Evolutionary conservation across 2,113 vertebrate genomes (phyloP).

Genomic region (Eidolon helvum): DNA sequence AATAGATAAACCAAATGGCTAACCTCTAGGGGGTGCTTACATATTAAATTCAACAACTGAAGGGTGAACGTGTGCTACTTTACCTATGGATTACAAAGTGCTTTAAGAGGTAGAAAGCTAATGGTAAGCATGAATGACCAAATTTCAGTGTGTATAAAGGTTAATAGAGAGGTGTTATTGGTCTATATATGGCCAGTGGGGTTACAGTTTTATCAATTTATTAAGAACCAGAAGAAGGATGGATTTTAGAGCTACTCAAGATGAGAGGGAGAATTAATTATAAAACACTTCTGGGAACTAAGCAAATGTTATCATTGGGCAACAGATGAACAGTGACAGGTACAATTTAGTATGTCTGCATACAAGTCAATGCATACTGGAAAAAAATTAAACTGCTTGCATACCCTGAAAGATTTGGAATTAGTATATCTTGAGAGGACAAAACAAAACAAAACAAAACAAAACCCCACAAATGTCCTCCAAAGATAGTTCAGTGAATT

Average conservation of each 20-base stretch:
- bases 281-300: not conserved
- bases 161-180: not conserved
- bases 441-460: not conserved
- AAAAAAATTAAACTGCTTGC: not conserved
- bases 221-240: constrained; percentile 49
- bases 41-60: not conserved
- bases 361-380: not conserved
- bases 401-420: not conserved
- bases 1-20: not conserved
- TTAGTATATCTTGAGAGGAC: not conserved
- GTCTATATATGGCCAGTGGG: not conserved
- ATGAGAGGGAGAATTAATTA: constrained; percentile 2
- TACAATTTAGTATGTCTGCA: constrained; percentile 46
- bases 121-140: constrained; percentile 39
- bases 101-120: constrained; percentile 26
- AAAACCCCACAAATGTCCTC: not conserved
- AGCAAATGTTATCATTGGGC: constrained; percentile 47
- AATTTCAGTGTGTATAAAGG: not conserved
- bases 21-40: not conserved
- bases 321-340: constrained; percentile 54
- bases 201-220: constrained; percentile 35
- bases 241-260: constrained; percentile 27
- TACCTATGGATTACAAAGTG: not conserved
- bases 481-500: not conserved
- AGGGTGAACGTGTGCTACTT: not conserved